phyloP scores from a whole-genome alignment of 2,888 invertebrate species.

The Rugalucina vietnamica region DNA sequence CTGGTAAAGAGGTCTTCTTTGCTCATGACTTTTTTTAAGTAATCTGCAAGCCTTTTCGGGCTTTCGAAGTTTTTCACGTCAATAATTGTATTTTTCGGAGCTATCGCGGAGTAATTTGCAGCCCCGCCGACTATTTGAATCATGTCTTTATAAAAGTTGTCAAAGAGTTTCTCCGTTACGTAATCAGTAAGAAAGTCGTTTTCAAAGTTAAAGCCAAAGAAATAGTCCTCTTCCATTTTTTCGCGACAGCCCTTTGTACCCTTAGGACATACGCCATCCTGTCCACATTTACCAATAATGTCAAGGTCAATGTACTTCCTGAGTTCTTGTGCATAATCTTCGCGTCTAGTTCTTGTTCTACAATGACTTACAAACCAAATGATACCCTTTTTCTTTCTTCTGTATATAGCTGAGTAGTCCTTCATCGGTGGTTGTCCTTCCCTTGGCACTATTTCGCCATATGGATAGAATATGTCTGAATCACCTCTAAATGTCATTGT shows the following conservation, averaged over 20 bases:
- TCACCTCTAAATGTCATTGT: slow-evolving; percentile 66
- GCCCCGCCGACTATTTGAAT: neutral
- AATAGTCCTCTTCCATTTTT: slow-evolving; percentile 41
- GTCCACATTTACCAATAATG: slow-evolving; percentile 55
- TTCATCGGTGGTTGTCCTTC: neutral
- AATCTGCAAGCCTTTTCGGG: neutral
- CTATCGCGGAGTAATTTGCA: neutral
- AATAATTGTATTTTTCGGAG: neutral
- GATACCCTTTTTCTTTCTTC: slow-evolving; percentile 43
- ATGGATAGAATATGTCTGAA: slow-evolving; percentile 64
- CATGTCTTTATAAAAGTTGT: neutral
- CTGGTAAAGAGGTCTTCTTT: neutral
- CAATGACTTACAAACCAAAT: slow-evolving; percentile 65
- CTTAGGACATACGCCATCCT: neutral
- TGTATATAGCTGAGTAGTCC: slow-evolving; percentile 47
- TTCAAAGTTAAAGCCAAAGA: slow-evolving; percentile 71
- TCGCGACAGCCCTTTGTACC: slow-evolving; percentile 23
- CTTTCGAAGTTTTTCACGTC: neutral
- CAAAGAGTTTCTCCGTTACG: slow-evolving; percentile 1
- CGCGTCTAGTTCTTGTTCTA: slow-evolving; percentile 40
- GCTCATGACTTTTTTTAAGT: neutral
- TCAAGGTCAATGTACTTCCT: slow-evolving; percentile 48
- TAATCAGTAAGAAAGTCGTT: slow-evolving; percentile 67
- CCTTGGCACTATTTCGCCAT: slow-evolving; percentile 36
- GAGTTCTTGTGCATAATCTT: slow-evolving; percentile 43